Evolutionary conservation across 2,797 vertebrate genomes (phyloP).

Genomic region (Dicrostonyx torquatus): DNA sequence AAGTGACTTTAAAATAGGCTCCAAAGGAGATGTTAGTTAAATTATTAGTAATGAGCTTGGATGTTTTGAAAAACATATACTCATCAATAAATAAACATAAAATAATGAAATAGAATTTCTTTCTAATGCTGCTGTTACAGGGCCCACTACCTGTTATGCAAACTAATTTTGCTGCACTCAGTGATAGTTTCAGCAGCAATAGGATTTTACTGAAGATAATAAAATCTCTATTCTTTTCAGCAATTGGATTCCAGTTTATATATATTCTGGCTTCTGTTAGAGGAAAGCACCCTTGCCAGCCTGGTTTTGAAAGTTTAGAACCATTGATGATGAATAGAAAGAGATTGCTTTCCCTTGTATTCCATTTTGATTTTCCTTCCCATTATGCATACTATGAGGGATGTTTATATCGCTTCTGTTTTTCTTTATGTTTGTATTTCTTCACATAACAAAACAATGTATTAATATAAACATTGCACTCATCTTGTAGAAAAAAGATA

Average conservation of each 20-base stretch:
- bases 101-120: constrained; percentile 25
- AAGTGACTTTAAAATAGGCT: constrained; percentile 70
- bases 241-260: constrained; percentile 26
- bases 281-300: neutral
- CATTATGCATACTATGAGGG: neutral
- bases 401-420: neutral
- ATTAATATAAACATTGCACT: neutral
- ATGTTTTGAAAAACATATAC: constrained; percentile 44
- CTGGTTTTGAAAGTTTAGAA: constrained; percentile 18
- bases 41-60: constrained; percentile 70
- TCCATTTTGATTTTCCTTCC: constrained; percentile 28
- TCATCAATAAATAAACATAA: constrained; percentile 59
- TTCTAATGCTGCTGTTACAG: constrained; percentile 24
- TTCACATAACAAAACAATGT: neutral
- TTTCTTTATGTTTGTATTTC: constrained; percentile 44
- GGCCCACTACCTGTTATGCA: neutral
- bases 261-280: neutral
- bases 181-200: constrained; percentile 28
- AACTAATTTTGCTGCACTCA: constrained; percentile 33
- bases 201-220: constrained; percentile 18
- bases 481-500: neutral
- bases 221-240: constrained; percentile 7
- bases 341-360: neutral
- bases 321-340: constrained; percentile 14
- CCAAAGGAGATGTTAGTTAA: constrained; percentile 68